Base-by-base conservation (phyloP, 1,140 invertebrate genomes). In the Brachionus sp. region DNA sequence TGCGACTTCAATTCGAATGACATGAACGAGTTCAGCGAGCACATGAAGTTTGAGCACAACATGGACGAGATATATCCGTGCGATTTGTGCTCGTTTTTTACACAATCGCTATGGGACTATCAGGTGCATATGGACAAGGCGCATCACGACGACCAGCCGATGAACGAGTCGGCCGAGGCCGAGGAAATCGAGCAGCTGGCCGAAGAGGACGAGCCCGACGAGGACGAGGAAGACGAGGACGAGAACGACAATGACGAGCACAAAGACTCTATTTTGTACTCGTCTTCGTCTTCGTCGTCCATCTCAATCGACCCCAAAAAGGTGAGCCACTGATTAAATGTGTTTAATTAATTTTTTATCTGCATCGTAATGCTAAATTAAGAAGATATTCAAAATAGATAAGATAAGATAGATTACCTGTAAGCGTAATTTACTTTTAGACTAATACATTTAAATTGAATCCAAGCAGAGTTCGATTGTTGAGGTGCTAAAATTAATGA, bases 361-460 rank as follows among this genome's bases (percentile, higher is more conserved):
- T 73, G 12, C 5, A 23, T 66, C 66, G 29, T 9, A 37, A 37
- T 70, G 66, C 66, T 75, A 46, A 75, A 75, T 75, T 75, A 75
- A 75, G 42, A 75, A 75, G 70, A 75, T 75, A 46, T 25, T 12
- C 37, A 4, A 35, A 73, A 73, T 25, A 46, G 70, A 75, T 75
- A 75, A 75, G 42, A 46, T 75, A 75, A 75, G 70, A 75, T 75
- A 75, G 70, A 75, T 75, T 75, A 75, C 70, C 70, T 75, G 37
- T 75, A 75, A 75, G 70, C 70, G 42, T 46, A 75, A 75, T 75
- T 75, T 75, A 75, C 42, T 75, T 25, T 75, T 75, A 25, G 50
- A 57, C 35, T 73, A 39, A 39, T 39, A 39, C n/a, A 23, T 73
- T 39, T 23, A 73, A 73, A 73, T 73, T 39, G 35, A 39, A 73